phyloP scores from a whole-genome alignment of 1,140 invertebrate species.

The Helicoverpa armigera region DNA sequence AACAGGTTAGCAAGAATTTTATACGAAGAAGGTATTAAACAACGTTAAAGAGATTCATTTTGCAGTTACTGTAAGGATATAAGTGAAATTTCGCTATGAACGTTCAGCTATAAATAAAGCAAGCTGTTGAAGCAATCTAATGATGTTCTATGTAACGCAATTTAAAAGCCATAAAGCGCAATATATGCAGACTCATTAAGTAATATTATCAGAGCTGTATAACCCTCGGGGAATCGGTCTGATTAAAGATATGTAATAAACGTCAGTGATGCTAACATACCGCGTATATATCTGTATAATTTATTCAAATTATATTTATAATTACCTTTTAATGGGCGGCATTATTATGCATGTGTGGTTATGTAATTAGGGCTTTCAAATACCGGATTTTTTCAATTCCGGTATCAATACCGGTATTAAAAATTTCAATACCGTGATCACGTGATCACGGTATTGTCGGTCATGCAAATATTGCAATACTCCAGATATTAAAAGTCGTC shows the following conservation, averaged over 20 bases:
- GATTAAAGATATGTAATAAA: constrained; percentile 25
- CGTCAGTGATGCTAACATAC: not conserved
- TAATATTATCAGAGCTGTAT: constrained; percentile 11
- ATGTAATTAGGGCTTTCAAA: no score
- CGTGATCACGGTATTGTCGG: no score
- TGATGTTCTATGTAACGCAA: not conserved
- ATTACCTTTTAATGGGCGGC: constrained; percentile 14
- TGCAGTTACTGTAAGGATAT: no score
- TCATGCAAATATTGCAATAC: no score
- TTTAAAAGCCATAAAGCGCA: not conserved
- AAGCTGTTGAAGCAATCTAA: constrained; percentile 2
- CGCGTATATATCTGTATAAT: constrained; percentile 8
- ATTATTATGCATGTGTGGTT: constrained; percentile 1
- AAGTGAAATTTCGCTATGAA: no score
- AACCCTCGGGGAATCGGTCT: constrained; percentile 14
- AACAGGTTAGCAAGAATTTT: not conserved
- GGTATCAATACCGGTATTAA: no score
- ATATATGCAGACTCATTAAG: not conserved
- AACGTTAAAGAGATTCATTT: no score
- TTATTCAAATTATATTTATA: constrained; percentile 28
- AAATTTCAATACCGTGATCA: no score
- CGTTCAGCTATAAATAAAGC: not conserved
- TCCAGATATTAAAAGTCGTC: no score
- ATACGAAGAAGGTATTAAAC: not conserved
- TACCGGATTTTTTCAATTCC: no score